phyloP scores from a whole-genome alignment of 2,888 invertebrate genomes.

The Nomada goodeniana region DNA sequence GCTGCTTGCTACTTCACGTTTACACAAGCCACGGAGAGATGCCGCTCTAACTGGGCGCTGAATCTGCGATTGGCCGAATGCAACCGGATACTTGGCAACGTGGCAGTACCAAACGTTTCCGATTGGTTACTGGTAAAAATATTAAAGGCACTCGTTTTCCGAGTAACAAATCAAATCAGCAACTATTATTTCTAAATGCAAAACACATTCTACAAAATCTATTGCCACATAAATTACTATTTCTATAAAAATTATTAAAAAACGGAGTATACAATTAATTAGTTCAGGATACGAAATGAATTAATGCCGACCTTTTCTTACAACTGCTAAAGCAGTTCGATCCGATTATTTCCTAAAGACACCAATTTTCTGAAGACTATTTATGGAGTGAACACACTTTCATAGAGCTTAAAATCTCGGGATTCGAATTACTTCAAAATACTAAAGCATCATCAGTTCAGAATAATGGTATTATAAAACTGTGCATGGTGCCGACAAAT shows the following conservation, averaged over 20 bases:
- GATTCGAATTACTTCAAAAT: neutral
- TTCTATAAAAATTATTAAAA: neutral
- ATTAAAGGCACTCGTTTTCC: constrained; percentile 68
- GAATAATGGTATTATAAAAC: neutral
- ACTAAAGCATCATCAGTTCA: neutral
- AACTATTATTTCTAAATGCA: constrained; percentile 58
- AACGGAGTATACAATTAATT: neutral
- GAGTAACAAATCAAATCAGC: constrained; percentile 74
- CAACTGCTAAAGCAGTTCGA: neutral
- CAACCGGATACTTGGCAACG: constrained; percentile 85
- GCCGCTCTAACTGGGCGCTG: constrained; percentile 70
- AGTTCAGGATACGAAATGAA: neutral
- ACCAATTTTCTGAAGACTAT: neutral
- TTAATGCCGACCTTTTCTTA: neutral
- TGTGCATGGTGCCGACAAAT: constrained; percentile 42
- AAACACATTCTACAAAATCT: constrained; percentile 27
- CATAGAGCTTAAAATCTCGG: neutral
- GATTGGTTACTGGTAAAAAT: constrained; percentile 72
- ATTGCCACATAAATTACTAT: neutral
- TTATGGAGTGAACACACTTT: neutral
- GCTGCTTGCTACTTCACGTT: constrained; percentile 71
- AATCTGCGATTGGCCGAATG: constrained; percentile 66
- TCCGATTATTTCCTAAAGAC: neutral
- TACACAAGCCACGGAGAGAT: constrained; percentile 62
- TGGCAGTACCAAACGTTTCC: constrained; percentile 80